These are phyloP conservation scores for Melanotaenia boesemani DNA, from an alignment of 2,797 vertebrate species.

Conservation along the genomic window DNA sequence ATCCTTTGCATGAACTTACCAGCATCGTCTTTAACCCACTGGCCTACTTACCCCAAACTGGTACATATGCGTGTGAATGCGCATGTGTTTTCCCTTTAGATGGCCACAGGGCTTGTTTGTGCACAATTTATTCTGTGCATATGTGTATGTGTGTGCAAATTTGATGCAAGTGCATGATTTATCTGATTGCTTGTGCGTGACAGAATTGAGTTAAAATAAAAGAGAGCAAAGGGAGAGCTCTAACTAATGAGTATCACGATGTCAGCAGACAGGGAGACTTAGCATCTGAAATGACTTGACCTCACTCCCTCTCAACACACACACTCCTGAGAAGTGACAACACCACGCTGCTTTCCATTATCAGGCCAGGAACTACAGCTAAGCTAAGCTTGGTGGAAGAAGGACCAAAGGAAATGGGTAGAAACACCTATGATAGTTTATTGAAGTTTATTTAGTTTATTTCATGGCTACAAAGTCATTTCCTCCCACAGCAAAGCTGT, in stretches of 20 bases:
- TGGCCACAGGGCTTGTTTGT: constrained; percentile 48
- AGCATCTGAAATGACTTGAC: constrained; percentile 20
- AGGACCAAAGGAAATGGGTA: constrained; percentile 21
- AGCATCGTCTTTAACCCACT: constrained; percentile 60
- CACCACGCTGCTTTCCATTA: constrained; percentile 30
- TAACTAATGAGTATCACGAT: constrained; percentile 72
- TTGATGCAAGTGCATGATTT: constrained; percentile 10
- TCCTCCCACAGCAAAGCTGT: constrained; percentile 15
- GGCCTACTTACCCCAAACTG: constrained; percentile 71
- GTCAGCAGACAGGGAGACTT: constrained; percentile 41
- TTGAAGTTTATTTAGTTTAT: background rate
- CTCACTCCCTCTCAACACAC: background rate
- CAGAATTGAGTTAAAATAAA: constrained; percentile 61
- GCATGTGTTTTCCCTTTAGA: constrained; percentile 34
- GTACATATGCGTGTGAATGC: constrained; percentile 32
- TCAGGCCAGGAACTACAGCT: constrained; percentile 29
- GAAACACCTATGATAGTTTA: constrained; percentile 28
- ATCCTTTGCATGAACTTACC: constrained; percentile 70
- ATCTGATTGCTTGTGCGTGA: constrained; percentile 67
- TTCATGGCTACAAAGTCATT: background rate
- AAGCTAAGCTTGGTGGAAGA: constrained; percentile 20
- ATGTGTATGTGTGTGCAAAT: constrained; percentile 25
- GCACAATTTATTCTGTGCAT: constrained; percentile 19
- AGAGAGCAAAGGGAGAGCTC: constrained; percentile 22
- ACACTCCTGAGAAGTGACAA: constrained; percentile 18